Percentiles rank a stretch among this genome's conserved stretches.
Evolutionary conservation across 1,140 invertebrate species (phyloP).

Genomic region (Daktulosphaira vitifoliae): DNA sequence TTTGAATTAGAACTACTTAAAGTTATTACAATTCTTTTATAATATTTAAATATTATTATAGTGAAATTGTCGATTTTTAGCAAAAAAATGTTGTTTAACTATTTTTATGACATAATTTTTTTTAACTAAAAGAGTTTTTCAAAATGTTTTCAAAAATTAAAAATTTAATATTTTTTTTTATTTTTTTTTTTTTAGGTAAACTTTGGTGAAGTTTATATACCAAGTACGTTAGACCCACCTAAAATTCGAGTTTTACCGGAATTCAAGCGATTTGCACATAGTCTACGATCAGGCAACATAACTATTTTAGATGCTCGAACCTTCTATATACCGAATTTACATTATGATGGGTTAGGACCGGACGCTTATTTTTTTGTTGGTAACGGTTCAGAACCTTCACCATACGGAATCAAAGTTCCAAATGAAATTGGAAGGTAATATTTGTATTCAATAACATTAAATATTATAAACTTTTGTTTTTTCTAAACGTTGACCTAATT

Average conservation of each 20-base stretch:
- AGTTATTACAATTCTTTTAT: too few species aligned
- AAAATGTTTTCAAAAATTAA: too few species aligned
- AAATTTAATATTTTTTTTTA: too few species aligned
- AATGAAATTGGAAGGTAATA: slow-evolving; percentile 68
- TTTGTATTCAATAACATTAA: too few species aligned
- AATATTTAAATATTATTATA: too few species aligned
- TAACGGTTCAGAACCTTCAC: slow-evolving; percentile 67
- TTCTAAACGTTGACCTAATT: too few species aligned
- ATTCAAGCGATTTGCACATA: slow-evolving; percentile 75
- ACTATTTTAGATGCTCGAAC: slow-evolving; percentile 84
- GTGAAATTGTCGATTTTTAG: too few species aligned
- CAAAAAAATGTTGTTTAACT: too few species aligned
- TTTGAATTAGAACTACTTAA: too few species aligned
- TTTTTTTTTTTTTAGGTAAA: slow-evolving; percentile 58
- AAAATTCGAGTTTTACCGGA: slow-evolving; percentile 67
- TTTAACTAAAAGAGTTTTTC: too few species aligned
- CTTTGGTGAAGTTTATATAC: slow-evolving; percentile 75
- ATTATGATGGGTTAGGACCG: slow-evolving; percentile 81
- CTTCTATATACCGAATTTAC: slow-evolving; percentile 84
- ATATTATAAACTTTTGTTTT: too few species aligned
- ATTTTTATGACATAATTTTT: too few species aligned
- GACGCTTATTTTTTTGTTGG: slow-evolving; percentile 92
- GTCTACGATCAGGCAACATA: slow-evolving; percentile 79
- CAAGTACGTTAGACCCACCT: slow-evolving; percentile 61
- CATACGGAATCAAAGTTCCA: slow-evolving; percentile 77